Conservation (phyloP, 2,797 vertebrate species). For the Setipinna tenuifilis region DNA sequence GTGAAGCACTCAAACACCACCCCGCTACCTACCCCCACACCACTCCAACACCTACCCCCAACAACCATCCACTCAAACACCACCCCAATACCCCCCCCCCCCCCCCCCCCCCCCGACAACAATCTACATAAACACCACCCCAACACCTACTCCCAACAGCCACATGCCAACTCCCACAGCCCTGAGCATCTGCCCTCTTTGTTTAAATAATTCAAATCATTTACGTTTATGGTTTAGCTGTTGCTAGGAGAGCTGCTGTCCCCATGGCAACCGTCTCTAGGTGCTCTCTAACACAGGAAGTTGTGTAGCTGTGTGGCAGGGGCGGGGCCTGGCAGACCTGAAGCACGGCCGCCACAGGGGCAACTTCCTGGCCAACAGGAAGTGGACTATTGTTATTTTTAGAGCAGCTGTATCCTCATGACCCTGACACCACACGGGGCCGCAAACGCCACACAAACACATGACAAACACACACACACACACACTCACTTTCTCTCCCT, state of each 20-base stretch:
- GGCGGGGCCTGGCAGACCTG: neutral
- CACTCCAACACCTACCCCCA: neutral
- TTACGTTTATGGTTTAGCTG: neutral
- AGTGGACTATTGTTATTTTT: slow-evolving; percentile 79
- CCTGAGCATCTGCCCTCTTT: neutral
- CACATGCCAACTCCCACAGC: neutral
- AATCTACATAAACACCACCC: too few relatives aligned
- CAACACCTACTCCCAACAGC: too few relatives aligned
- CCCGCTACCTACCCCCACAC: too few relatives aligned
- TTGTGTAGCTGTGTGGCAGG: neutral
- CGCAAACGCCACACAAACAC: neutral
- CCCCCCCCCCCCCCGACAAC: too few relatives aligned
- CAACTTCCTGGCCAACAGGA: slow-evolving; percentile 82
- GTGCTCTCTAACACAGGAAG: slow-evolving; percentile 8
- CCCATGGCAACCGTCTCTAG: neutral
- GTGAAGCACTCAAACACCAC: neutral
- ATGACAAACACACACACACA: too few relatives aligned
- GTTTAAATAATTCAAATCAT: neutral
- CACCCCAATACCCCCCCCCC: too few relatives aligned
- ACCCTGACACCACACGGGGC: slow-evolving; percentile 59
- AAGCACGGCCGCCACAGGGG: slow-evolving; percentile 30
- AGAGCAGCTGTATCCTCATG: slow-evolving; percentile 88
- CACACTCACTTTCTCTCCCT: too few relatives aligned
- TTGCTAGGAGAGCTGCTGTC: neutral
- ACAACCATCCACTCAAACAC: neutral